Base-by-base conservation (phyloP, 2,113 vertebrate species). In the Alosa alosa region DNA sequence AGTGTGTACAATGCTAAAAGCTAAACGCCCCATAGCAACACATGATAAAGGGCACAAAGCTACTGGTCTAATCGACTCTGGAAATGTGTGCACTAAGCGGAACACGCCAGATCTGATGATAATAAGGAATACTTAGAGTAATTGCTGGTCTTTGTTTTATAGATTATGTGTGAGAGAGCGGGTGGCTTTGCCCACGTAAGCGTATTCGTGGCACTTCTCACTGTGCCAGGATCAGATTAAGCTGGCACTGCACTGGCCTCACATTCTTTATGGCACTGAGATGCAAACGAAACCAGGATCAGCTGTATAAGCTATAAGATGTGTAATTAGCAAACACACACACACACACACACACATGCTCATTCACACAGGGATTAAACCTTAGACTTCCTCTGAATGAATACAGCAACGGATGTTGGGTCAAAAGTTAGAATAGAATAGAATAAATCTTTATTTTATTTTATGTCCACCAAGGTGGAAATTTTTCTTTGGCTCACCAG, bases 41-140 rank as follows among this genome's bases (percentile, higher is more conserved):
- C 57, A 8, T 64, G 57, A 64, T n/a, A n/a, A 64, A 50, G 49
- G 49, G 11, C 49, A 50, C 49, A 11, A 50, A 64, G 57, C 60
- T 25, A 68, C 22, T 9, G 10, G 31, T 68, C 60, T 68, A n/a
- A 68, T 68, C 60, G 25, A 68, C 60, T 31, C 22, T 2, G n/a
- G 57, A n/a, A 64, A 22, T 64, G 57, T 22, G 60, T 68, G 60
- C 60, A 7, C 22, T 10, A 68, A 68, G 60, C 60, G 31, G 60
- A 68, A 68, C 22, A 9, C n/a, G n/a, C n/a, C 6, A 9, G 60
- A 68, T 68, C 60, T 31, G 31, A 31, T 25, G 25, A 3, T 68
- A 68, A 68, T 68, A 68, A 68, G 60, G 25, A 68, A 68, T 68
- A 68, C 60, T 68, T 31, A 68, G 4, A 68, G 60, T 68, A 68